phyloP scores from a whole-genome alignment of 1,140 invertebrate species.

The Drosophila sproati region DNA sequence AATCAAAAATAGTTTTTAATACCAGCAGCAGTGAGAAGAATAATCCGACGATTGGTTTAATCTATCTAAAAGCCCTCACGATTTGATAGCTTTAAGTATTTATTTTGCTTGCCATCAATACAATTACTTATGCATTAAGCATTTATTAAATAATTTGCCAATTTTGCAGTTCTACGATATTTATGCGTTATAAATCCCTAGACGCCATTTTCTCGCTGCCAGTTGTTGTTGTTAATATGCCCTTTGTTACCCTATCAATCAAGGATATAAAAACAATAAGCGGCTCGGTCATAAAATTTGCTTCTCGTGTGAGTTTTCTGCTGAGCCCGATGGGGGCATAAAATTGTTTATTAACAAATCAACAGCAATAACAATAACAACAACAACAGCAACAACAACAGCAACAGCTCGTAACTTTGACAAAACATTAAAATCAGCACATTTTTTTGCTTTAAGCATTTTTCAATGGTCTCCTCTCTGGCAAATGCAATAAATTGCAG shows the following conservation, averaged over 20 bases:
- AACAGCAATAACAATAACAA: conserved; percentile 64
- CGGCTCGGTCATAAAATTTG: conserved; percentile 69
- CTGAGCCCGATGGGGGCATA: conserved; percentile 58
- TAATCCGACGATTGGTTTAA: not conserved
- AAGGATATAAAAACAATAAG: conserved; percentile 71
- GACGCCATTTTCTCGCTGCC: not conserved
- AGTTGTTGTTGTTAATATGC: conserved; percentile 16
- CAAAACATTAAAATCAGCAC: conserved; percentile 82
- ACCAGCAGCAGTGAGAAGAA: not conserved
- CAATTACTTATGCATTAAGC: conserved; percentile 7
- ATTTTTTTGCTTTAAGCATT: conserved; percentile 64
- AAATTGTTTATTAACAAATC: conserved; percentile 83
- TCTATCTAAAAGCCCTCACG: not conserved
- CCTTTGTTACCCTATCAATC: conserved; percentile 41
- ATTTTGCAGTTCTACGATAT: conserved; percentile 1
- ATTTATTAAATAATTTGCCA: conserved; percentile 15
- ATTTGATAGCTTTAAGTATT: not conserved
- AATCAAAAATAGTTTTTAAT: not conserved
- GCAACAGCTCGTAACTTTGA: conserved; percentile 57
- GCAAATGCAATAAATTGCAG: conserved; percentile 82
- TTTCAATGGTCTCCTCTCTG: conserved; percentile 66
- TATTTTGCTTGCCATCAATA: not conserved
- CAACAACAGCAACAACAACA: conserved; percentile 35
- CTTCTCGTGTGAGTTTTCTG: conserved; percentile 74
- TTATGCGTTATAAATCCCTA: not conserved